These are phyloP conservation scores for Tragelaphus buxtoni DNA, from an alignment of 2,113 vertebrate genomes.

Conservation along the genomic window DNA sequence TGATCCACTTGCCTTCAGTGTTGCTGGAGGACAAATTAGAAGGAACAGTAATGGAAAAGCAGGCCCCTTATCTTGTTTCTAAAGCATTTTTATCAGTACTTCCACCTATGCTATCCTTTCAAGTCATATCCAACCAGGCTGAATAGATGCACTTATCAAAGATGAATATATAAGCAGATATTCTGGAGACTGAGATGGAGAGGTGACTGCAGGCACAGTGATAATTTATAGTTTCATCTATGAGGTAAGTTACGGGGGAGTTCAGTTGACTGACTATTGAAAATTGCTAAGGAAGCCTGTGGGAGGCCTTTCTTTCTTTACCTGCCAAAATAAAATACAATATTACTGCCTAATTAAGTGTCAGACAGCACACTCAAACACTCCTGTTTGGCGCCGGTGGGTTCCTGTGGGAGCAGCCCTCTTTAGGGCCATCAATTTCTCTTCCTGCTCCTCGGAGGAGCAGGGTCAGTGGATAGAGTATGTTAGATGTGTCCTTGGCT, in stretches of 20 bases:
- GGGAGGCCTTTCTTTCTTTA: constrained; percentile 33
- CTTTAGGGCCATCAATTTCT: not conserved
- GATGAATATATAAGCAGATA: not conserved
- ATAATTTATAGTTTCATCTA: constrained; percentile 28
- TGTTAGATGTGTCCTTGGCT: not conserved
- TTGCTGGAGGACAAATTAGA: not conserved
- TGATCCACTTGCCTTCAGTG: not conserved
- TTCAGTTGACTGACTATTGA: constrained; percentile 15
- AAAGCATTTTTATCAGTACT: not conserved
- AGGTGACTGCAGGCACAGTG: not conserved
- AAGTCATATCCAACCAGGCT: not conserved
- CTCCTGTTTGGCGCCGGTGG: not conserved
- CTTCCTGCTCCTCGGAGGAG: not conserved
- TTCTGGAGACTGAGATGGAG: not conserved
- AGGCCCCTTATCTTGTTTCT: not conserved
- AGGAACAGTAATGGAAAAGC: not conserved
- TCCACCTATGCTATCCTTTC: not conserved
- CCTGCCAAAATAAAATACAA: constrained; percentile 8
- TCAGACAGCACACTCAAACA: not conserved
- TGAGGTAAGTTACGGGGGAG: constrained; percentile 16
- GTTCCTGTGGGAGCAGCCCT: not conserved
- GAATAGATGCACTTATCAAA: not conserved
- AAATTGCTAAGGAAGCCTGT: constrained; percentile 36
- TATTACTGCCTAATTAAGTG: constrained; percentile 23
- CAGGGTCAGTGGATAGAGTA: not conserved